Evolutionary conservation across 2,888 invertebrate genomes (phyloP).

Genomic region (Bedellia somnulentella): DNA sequence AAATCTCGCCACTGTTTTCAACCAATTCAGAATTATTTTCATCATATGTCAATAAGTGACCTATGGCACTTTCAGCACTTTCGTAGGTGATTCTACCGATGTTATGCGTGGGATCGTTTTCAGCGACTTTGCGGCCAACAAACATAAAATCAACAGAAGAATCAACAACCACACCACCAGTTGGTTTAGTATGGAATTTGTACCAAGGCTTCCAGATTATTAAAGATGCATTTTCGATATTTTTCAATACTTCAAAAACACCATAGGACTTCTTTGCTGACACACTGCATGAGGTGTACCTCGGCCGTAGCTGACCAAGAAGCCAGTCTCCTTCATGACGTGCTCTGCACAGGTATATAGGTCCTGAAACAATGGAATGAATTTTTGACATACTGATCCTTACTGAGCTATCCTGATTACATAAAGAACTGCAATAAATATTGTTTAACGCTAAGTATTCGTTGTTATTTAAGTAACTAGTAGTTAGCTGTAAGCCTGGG

Average conservation of each 20-base stretch:
- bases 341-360: constrained; percentile 75
- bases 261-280: constrained; percentile 58
- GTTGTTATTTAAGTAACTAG: too few species aligned
- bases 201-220: constrained; percentile 78
- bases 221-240: constrained; percentile 74
- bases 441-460: neutral
- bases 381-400: too few species aligned
- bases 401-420: too few species aligned
- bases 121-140: constrained; percentile 34
- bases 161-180: constrained; percentile 68
- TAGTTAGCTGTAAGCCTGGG: too few species aligned
- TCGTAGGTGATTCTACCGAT: constrained; percentile 64
- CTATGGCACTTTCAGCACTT: constrained; percentile 66
- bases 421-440: too few species aligned
- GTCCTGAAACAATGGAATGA: constrained; percentile 22
- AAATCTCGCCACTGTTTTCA: constrained; percentile 70
- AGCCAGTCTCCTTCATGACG: constrained; percentile 72
- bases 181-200: constrained; percentile 66
- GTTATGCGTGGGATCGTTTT: constrained; percentile 47
- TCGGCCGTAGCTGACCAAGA: constrained; percentile 67
- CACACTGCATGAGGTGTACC: constrained; percentile 65
- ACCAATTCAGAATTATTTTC: constrained; percentile 57
- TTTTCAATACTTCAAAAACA: constrained; percentile 73
- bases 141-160: constrained; percentile 36
- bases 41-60: constrained; percentile 69